Conservation (phyloP, 2,113 vertebrate species). For the Neotragus pygmaeus region DNA sequence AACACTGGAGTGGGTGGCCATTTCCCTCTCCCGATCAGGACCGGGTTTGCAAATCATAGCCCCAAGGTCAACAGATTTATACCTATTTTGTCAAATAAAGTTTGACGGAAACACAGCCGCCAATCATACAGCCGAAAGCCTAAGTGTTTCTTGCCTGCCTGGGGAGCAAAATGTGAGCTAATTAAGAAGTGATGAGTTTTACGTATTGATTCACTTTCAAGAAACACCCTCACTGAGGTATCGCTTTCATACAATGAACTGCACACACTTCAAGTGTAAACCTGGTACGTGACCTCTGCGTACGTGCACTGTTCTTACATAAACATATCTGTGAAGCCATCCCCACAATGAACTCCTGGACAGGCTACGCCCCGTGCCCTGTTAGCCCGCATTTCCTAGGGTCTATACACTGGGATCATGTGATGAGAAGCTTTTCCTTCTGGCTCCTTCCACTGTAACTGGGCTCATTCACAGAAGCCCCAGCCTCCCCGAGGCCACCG, state of each 20-base stretch:
- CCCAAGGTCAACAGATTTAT: not conserved
- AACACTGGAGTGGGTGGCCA: not conserved
- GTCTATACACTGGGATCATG: accelerated
- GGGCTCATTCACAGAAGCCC: not conserved
- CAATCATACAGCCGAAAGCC: not conserved
- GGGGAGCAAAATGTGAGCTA: not conserved
- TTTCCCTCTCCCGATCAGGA: not conserved
- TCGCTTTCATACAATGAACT: not conserved
- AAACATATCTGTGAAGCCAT: not conserved
- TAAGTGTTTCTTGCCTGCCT: not conserved
- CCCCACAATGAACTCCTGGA: accelerated
- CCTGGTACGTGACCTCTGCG: accelerated
- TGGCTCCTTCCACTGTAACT: accelerated
- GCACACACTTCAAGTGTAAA: not conserved
- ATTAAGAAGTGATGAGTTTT: not conserved
- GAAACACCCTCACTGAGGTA: not conserved
- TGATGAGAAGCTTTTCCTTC: not conserved
- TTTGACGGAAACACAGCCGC: not conserved
- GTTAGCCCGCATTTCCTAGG: accelerated
- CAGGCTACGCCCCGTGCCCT: accelerated
- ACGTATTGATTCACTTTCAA: not conserved
- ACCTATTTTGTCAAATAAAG: not conserved
- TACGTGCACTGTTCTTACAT: accelerated
- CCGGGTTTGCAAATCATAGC: accelerated
- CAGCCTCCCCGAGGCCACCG: accelerated